Conservation (phyloP, 2,113 vertebrate genomes). For the Melanocharis versteri region DNA sequence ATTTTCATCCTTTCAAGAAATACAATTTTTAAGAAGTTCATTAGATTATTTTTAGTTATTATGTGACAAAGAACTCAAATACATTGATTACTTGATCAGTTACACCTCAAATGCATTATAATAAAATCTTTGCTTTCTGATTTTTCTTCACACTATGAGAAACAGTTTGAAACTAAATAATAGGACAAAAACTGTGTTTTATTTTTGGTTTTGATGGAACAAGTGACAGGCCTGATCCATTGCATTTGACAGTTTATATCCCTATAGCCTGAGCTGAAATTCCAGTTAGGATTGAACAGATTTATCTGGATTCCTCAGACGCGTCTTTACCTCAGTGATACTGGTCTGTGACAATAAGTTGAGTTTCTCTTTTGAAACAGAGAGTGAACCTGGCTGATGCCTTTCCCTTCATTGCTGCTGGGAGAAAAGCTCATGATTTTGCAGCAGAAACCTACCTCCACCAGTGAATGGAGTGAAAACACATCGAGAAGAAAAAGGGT, state of each 20-base stretch:
- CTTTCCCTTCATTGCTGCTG: neutral
- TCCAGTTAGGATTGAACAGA: conserved; percentile 38
- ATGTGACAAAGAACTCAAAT: neutral
- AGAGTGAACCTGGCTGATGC: neutral
- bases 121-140: neutral
- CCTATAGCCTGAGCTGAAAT: conserved; percentile 22
- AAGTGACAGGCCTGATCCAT: conserved; percentile 22
- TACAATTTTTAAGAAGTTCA: neutral
- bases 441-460: neutral
- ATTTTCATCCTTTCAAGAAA: neutral
- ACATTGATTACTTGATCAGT: neutral
- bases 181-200: neutral
- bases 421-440: neutral
- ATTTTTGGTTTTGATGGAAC: neutral
- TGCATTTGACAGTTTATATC: conserved; percentile 43
- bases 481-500: accelerated
- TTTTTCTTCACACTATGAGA: neutral
- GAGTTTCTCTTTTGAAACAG: neutral
- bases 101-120: neutral
- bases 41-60: neutral
- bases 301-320: conserved; percentile 17
- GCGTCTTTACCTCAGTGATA: neutral
- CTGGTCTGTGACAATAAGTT: neutral
- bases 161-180: neutral
- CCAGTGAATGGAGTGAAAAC: neutral